Evolutionary conservation across 2,797 vertebrate species (phyloP), one percentile per base, ranked within the genome.

Genomic region (Notamacropus eugenii): DNA sequence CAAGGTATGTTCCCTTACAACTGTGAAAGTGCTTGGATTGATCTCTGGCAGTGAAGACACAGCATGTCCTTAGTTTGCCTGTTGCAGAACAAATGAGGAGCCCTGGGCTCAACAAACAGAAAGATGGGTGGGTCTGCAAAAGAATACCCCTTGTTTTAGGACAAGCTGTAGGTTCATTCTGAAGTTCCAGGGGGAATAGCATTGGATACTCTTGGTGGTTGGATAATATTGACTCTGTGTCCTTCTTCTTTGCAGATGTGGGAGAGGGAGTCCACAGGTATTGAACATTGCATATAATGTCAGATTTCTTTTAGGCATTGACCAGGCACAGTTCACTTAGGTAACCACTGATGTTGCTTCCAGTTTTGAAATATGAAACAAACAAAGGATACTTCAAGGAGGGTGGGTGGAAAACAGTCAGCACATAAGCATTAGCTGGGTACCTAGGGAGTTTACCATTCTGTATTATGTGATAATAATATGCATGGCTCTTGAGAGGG

Each of bases 21-120:
- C 57, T 16, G 24, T 29, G 54, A 58, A 95, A 55, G 82, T 90
- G 40, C 74, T 54, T 46, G 52, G 90, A 40, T 40, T 82, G 92
- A 87, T 94, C 82, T 67, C 34, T 0, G 55, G n/a, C 29, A 55
- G 27, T 29, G 34, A 93, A 95, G 90, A 56, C 55, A 6, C 54
- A 34, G 93, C 87, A 40, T 3, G 74, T 16, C 90, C 54, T 96
- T 62, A 46, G 93, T 94, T 56, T 56, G 92, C 34, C 90, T 94
- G 50, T 91, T 93, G 94, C 91, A 34, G 50, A 93, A 54, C 90
- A 91, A 92, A 4, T 58, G 19, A 29, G 55, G 50, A 3, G 1
- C 34, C 91, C 54, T 8, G 14, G 19, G 50, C 90, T 55, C 55
- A 50, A 54, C 74, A 90, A 24, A 0, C 29, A 19, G 92, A 2